Evolutionary conservation across 2,113 vertebrate genomes (phyloP).

Genomic region (Pomatostomus ruficeps): DNA sequence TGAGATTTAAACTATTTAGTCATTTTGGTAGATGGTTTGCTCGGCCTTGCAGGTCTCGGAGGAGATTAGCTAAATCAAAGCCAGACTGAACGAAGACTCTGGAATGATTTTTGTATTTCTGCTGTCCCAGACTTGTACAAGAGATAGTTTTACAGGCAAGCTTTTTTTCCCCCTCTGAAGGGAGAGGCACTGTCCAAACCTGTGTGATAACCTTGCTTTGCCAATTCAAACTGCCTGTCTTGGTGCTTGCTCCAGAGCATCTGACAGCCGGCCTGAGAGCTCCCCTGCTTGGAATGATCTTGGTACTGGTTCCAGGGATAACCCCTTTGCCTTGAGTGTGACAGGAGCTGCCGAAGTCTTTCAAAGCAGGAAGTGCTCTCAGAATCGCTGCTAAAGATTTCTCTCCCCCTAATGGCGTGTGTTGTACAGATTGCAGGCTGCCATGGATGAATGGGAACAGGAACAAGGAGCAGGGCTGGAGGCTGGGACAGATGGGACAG

Average conservation of each 20-base stretch:
- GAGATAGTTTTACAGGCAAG: not conserved
- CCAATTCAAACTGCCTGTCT: not conserved
- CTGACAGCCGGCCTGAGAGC: not conserved
- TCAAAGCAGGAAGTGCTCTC: not conserved
- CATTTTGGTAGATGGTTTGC: not conserved
- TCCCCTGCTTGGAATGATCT: not conserved
- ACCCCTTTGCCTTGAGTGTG: not conserved
- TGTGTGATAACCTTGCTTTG: not conserved
- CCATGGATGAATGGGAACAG: not conserved
- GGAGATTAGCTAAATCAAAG: not conserved
- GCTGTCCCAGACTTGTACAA: not conserved
- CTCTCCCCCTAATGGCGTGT: not conserved
- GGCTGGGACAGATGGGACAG: not conserved
- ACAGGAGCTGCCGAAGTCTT: not conserved
- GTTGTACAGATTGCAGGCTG: not conserved
- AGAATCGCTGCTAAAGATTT: not conserved
- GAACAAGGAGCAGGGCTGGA: not conserved
- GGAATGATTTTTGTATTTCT: not conserved
- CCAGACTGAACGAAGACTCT: not conserved
- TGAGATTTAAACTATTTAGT: not conserved
- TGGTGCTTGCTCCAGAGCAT: not conserved
- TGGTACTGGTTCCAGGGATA: not conserved
- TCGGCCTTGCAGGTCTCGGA: not conserved
- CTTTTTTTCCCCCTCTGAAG: fast-evolving
- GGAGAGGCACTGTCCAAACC: not conserved